A percentile compares a stretch with the other conserved stretches of the same genome.
phyloP scores from a whole-genome alignment of 1,140 invertebrate species.

The Mactra quadrangularis region DNA sequence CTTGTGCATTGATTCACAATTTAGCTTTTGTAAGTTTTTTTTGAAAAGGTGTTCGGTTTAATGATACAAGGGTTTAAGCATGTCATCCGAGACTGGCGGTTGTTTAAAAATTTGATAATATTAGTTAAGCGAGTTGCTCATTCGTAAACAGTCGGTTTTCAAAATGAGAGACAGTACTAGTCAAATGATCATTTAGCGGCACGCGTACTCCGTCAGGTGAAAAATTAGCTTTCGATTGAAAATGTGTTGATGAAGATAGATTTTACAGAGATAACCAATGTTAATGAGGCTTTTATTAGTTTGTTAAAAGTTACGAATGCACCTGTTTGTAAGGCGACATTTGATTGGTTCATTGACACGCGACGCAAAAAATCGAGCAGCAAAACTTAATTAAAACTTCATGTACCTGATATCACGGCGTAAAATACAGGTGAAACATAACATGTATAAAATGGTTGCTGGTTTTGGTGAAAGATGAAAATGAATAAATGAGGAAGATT shows the following conservation, averaged over 20 bases:
- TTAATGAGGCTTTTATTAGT: conserved; percentile 55
- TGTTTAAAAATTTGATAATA: conserved; percentile 10
- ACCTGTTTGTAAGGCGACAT: conserved; percentile 38
- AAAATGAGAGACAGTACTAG: background rate
- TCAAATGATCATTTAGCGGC: conserved; percentile 30
- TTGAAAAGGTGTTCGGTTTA: conserved; percentile 19
- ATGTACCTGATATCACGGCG: background rate
- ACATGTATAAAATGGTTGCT: background rate
- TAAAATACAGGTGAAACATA: background rate
- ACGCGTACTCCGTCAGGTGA: conserved; percentile 55
- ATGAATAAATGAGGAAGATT: background rate
- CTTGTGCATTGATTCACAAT: conserved; percentile 37
- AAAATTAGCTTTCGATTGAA: conserved; percentile 55
- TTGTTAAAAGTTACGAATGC: conserved; percentile 46
- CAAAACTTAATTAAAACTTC: conserved; percentile 21
- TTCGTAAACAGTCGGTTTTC: background rate
- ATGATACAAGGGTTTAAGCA: background rate
- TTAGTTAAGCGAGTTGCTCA: background rate
- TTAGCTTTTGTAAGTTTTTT: conserved; percentile 17
- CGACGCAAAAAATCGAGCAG: background rate
- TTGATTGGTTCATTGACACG: conserved; percentile 43
- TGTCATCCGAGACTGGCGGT: conserved; percentile 15
- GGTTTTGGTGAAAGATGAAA: background rate
- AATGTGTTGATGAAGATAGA: conserved; percentile 47
- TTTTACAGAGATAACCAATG: conserved; percentile 44